phyloP scores from a whole-genome alignment of 1,140 invertebrate species.

The Ectropis grisescens region DNA sequence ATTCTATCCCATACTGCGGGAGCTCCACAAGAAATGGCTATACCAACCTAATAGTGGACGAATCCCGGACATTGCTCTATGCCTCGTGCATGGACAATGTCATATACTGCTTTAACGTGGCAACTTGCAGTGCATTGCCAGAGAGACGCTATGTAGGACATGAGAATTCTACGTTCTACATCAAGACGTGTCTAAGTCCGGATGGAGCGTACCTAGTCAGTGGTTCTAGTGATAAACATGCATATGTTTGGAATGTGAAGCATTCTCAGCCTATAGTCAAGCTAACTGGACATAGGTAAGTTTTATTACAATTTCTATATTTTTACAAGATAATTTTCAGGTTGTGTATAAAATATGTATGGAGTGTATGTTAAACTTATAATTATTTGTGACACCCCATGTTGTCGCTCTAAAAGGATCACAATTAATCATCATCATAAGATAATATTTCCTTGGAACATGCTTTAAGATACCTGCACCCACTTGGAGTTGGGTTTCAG shows the following conservation, averaged over 20 bases:
- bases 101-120: constrained; percentile 88
- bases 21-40: constrained; percentile 80
- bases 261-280: constrained; percentile 75
- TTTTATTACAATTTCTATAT: too few relatives aligned
- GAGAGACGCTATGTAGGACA: constrained; percentile 76
- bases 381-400: too few relatives aligned
- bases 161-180: constrained; percentile 84
- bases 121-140: constrained; percentile 77
- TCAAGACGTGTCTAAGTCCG: constrained; percentile 83
- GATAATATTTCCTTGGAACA: too few relatives aligned
- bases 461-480: too few relatives aligned
- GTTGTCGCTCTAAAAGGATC: too few relatives aligned
- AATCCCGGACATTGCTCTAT: constrained; percentile 78
- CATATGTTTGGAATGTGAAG: constrained; percentile 86
- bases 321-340: too few relatives aligned
- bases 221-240: constrained; percentile 86
- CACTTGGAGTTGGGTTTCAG: too few relatives aligned
- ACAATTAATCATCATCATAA: too few relatives aligned
- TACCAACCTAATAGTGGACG: constrained; percentile 83
- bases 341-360: too few relatives aligned
- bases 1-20: constrained; percentile 79
- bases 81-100: constrained; percentile 88
- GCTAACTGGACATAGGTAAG: constrained; percentile 81
- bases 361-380: too few relatives aligned
- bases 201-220: constrained; percentile 85